Evolutionary conservation across 2,888 invertebrate genomes (phyloP).

Genomic region (Ochropleura plecta): DNA sequence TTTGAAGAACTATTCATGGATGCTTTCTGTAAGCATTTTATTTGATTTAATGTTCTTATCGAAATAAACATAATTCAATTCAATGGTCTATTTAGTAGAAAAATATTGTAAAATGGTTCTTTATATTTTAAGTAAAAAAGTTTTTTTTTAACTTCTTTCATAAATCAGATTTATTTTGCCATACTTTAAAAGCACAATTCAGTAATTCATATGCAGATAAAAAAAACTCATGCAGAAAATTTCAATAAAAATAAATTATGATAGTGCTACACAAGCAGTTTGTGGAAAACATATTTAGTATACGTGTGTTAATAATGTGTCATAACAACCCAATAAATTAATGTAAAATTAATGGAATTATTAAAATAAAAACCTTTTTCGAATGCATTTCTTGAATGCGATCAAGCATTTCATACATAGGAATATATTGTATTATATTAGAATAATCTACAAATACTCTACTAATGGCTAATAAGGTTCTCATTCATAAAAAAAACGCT

Average conservation of each 20-base stretch:
- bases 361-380: not conserved
- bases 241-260: constrained; percentile 62
- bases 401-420: not conserved
- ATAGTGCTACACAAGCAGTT: constrained; percentile 63
- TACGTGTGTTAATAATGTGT: constrained; percentile 15
- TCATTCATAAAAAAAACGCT: not conserved
- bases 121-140: not conserved
- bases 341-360: not conserved
- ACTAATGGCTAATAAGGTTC: no score
- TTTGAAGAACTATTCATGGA: constrained; percentile 11
- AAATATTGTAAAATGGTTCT: not conserved
- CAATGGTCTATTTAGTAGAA: not conserved
- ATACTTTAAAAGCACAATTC: constrained; percentile 4
- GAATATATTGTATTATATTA: no score
- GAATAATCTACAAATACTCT: no score
- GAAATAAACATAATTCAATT: not conserved
- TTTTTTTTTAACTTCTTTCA: not conserved
- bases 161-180: constrained; percentile 3
- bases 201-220: constrained; percentile 5
- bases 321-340: not conserved
- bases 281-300: constrained; percentile 59
- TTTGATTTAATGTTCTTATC: constrained; percentile 32
- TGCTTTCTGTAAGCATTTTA: constrained; percentile 26
- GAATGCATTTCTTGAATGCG: not conserved
- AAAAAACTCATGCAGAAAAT: constrained; percentile 36